Evolutionary conservation across 2,888 invertebrate genomes (phyloP).

Genomic region (Acrobasis suavella): DNA sequence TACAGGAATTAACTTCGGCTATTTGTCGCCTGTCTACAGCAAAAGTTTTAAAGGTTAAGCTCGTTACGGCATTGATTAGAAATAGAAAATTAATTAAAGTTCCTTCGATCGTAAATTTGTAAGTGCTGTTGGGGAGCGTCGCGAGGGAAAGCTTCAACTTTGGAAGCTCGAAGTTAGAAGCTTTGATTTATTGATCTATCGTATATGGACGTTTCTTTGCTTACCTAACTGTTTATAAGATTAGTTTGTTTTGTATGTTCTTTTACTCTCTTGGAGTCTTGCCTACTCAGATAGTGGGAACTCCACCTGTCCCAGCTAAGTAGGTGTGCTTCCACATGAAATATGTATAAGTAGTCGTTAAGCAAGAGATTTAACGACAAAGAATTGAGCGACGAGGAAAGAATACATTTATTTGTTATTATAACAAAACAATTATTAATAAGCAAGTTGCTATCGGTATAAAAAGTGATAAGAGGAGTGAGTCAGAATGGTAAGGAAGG

Average conservation of each 20-base stretch:
- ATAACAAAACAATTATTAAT: too few species aligned
- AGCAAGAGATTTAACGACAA: too few species aligned
- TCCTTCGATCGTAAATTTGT: slow-evolving; percentile 27
- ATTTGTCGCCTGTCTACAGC: not conserved
- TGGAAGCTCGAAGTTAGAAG: slow-evolving; percentile 34
- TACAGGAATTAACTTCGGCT: not conserved
- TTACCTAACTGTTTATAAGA: slow-evolving; percentile 3
- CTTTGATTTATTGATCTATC: slow-evolving; percentile 47
- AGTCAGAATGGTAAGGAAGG: too few species aligned
- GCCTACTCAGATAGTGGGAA: too few species aligned
- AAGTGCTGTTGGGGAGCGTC: slow-evolving; percentile 40
- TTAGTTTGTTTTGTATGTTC: slow-evolving; percentile 6
- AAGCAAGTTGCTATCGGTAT: too few species aligned
- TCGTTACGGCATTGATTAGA: slow-evolving; percentile 20
- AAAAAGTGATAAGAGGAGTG: too few species aligned
- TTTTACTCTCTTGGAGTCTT: not conserved
- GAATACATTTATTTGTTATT: too few species aligned
- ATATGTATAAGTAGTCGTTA: too few species aligned
- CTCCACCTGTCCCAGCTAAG: too few species aligned
- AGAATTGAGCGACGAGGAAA: too few species aligned
- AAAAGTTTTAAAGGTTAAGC: slow-evolving; percentile 18
- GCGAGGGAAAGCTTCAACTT: slow-evolving; percentile 4
- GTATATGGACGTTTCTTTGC: slow-evolving; percentile 15
- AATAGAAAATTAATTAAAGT: slow-evolving; percentile 34
- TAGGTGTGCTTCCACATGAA: too few species aligned